Evolutionary conservation across 2,113 vertebrate species (phyloP).

Genomic region (Cololabis saira): DNA sequence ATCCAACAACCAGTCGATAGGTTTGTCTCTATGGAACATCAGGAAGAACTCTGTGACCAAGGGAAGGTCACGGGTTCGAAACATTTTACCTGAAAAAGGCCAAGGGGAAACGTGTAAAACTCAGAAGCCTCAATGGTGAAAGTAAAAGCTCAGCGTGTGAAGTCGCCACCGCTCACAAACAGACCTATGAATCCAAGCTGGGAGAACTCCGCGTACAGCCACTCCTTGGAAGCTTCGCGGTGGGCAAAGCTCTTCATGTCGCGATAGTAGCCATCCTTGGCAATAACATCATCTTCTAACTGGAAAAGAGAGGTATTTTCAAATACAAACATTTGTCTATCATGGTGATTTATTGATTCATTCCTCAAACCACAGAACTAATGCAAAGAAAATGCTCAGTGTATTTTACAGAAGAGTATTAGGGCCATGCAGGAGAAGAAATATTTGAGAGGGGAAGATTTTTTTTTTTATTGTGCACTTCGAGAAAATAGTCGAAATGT

Average conservation of each 20-base stretch:
- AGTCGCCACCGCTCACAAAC: constrained; percentile 2
- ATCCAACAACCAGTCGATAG: constrained; percentile 95
- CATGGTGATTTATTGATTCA: too few species aligned
- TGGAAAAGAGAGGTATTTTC: too few species aligned
- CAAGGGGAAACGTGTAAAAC: not conserved
- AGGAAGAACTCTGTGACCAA: constrained; percentile 93
- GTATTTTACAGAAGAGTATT: too few species aligned
- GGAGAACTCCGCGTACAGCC: constrained; percentile 96
- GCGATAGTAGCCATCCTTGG: constrained; percentile 88
- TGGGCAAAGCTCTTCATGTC: constrained; percentile 87
- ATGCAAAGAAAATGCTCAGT: too few species aligned
- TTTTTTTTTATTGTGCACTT: too few species aligned
- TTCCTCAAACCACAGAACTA: not conserved
- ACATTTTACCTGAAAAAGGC: constrained; percentile 90
- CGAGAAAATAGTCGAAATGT: too few species aligned
- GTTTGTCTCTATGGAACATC: constrained; percentile 98
- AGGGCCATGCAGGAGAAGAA: too few species aligned
- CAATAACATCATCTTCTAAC: constrained; percentile 96
- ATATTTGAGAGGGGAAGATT: too few species aligned
- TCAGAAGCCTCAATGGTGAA: not conserved
- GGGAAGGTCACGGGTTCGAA: constrained; percentile 89
- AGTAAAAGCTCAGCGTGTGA: not conserved
- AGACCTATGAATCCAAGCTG: constrained; percentile 95
- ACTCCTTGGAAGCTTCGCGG: constrained; percentile 83
- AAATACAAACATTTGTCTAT: not conserved